Evolutionary conservation across 2,113 vertebrate genomes (phyloP).

Genomic region (Lathamus discolor): DNA sequence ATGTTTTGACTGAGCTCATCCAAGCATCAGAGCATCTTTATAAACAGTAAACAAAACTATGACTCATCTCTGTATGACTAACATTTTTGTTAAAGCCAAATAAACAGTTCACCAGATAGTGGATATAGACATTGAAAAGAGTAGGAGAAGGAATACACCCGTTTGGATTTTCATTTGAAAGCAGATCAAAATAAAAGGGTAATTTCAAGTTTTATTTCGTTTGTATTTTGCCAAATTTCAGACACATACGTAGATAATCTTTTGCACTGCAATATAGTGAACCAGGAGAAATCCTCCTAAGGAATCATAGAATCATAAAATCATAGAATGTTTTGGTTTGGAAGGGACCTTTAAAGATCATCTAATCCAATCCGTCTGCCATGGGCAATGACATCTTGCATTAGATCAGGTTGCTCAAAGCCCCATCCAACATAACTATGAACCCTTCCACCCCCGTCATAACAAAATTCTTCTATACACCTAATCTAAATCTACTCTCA

Average conservation of each 20-base stretch:
- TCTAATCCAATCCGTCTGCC: not conserved
- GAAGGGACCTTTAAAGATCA: not conserved
- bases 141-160: not conserved
- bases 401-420: not conserved
- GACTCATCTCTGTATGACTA: not conserved
- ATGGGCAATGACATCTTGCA: not conserved
- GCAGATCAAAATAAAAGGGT: not conserved
- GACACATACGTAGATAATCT: not conserved
- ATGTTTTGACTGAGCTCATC: not conserved
- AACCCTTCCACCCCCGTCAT: not conserved
- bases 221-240: not conserved
- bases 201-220: not conserved
- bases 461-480: not conserved
- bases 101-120: not conserved
- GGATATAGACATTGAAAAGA: not conserved
- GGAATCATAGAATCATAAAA: not conserved
- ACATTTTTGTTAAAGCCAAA: not conserved
- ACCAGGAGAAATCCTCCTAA: not conserved
- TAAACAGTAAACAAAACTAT: not conserved
- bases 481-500: not conserved
- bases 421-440: not conserved
- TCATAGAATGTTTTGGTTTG: not conserved
- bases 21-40: not conserved
- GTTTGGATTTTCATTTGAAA: not conserved
- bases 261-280: not conserved